A percentile compares a stretch with the other conserved stretches of the same genome.
phyloP scores from a whole-genome alignment of 2,797 vertebrate species.

The Parotocinclus haroldoi region DNA sequence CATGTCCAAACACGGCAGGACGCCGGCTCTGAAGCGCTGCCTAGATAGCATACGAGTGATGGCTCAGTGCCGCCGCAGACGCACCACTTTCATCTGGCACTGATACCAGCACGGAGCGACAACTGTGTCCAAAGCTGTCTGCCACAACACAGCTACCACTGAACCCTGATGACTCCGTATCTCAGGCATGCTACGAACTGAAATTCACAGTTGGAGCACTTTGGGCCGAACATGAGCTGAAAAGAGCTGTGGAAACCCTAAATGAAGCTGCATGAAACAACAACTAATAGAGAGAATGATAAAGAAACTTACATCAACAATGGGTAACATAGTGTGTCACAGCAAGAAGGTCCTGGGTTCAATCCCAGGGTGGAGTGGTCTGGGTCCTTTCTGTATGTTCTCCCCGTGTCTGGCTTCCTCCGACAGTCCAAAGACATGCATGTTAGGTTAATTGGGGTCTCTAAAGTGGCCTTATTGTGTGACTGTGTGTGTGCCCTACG shows the following conservation, averaged over 20 bases:
- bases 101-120: neutral
- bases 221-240: neutral
- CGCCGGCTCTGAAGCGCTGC: slow-evolving; percentile 6
- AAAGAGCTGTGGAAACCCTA: neutral
- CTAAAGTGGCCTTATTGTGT: no score
- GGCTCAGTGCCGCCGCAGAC: neutral
- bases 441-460: no score
- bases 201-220: neutral
- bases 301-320: no score
- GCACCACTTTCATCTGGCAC: neutral
- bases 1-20: neutral
- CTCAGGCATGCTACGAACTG: slow-evolving; percentile 2
- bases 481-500: no score
- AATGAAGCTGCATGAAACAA: slow-evolving; percentile 1
- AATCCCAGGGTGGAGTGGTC: no score
- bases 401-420: no score
- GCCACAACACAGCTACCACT: neutral
- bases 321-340: no score
- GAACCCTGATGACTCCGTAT: slow-evolving; percentile 5
- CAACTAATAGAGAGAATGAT: no score
- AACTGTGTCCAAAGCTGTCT: slow-evolving; percentile 1
- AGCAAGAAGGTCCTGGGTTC: no score
- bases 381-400: no score
- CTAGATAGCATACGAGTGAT: slow-evolving; percentile 10
- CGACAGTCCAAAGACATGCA: no score